Conservation (phyloP, 2,797 vertebrate genomes). For the Cheracebus regulus region DNA sequence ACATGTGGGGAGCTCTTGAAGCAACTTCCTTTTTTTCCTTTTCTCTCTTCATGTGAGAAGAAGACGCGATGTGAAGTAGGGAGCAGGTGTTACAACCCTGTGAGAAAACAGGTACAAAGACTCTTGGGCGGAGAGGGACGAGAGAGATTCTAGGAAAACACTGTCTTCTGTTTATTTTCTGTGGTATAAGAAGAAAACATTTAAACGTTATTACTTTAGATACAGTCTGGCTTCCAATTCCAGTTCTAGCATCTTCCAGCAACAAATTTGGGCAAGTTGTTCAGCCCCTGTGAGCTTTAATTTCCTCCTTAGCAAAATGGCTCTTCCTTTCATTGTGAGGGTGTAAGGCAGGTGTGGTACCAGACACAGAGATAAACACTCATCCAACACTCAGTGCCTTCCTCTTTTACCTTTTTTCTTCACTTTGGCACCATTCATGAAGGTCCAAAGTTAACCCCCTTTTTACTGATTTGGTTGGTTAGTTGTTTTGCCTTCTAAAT, state of each 20-base stretch:
- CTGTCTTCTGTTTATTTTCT: not conserved
- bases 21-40: not conserved
- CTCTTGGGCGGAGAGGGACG: accelerated
- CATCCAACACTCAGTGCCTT: too few species aligned
- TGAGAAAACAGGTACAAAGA: not conserved
- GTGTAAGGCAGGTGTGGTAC: not conserved
- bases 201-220: not conserved
- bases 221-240: not conserved
- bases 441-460: not conserved
- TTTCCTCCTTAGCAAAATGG: not conserved
- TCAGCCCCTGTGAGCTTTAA: not conserved
- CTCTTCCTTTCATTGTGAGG: not conserved
- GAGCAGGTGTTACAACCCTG: too few species aligned
- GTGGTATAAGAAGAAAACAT: not conserved
- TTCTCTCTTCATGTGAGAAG: not conserved
- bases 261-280: not conserved
- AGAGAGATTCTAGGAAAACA: accelerated
- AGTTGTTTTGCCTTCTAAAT: conserved; percentile 56
- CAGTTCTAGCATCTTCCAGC: not conserved
- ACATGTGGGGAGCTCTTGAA: not conserved
- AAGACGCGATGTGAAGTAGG: not conserved
- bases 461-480: not conserved
- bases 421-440: not conserved
- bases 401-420: not conserved
- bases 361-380: not conserved